Percentiles rank a stretch among this genome's conserved stretches.
These are phyloP conservation scores for Mirza zaza DNA, from an alignment of 2,113 vertebrate species.

Conservation along the genomic window DNA sequence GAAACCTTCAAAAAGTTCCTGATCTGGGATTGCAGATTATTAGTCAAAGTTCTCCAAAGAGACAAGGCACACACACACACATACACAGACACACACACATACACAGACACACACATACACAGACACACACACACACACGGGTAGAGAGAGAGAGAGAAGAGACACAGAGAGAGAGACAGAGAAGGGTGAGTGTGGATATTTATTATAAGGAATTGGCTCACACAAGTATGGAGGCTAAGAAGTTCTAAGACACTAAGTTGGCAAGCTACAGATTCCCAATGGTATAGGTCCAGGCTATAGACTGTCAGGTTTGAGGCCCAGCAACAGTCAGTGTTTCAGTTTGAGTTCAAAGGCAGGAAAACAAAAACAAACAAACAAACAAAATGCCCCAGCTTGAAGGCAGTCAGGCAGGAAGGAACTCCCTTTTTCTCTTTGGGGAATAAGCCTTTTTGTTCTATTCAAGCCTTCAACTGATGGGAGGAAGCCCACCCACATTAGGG, in stretches of 20 bases:
- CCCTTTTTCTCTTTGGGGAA: not conserved
- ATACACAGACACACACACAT: not conserved
- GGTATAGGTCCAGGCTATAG: not conserved
- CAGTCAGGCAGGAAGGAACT: not conserved
- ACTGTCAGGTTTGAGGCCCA: not conserved
- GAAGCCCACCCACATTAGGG: not conserved
- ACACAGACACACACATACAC: not conserved
- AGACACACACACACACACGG: not conserved
- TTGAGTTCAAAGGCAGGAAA: not conserved
- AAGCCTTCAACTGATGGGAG: too few relatives aligned
- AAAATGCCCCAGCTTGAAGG: not conserved
- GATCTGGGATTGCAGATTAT: not conserved
- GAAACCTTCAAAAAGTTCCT: slow-evolving; percentile 16
- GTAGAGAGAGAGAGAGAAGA: too few relatives aligned
- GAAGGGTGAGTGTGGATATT: not conserved
- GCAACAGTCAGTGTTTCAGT: not conserved
- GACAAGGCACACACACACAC: not conserved
- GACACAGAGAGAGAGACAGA: too few relatives aligned
- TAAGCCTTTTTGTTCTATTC: not conserved
- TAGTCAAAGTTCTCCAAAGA: not conserved
- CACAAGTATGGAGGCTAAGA: not conserved
- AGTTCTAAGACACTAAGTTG: not conserved
- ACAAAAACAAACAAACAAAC: too few relatives aligned
- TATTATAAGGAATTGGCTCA: not conserved
- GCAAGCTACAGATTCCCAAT: not conserved